Base-by-base conservation (phyloP, 2,888 invertebrate species). In the Dryomyza anilis region DNA sequence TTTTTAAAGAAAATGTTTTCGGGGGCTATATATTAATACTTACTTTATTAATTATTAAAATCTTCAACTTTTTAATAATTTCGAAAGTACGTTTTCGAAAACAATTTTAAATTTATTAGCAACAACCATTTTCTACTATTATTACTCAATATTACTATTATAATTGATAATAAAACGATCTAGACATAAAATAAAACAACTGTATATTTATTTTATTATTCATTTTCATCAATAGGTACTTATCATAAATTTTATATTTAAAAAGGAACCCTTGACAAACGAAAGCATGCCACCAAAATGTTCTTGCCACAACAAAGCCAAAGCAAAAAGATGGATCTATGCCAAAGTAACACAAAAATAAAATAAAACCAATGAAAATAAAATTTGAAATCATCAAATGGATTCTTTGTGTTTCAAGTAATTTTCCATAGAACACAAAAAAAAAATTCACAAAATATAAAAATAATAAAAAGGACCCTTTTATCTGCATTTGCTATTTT, bases 311-410 rank as follows among this genome's bases (percentile, higher is more conserved):
- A 33, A 33, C 33, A 33, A 6, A 33, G 12, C 12, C 33, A 33
- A 8, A 33, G 33, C 7, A 33, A 33, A 33, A n/a, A n/a, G n/a
- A n/a, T n/a, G n/a, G n/a, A n/a, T n/a, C n/a, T n/a, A n/a, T n/a
- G n/a, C n/a, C n/a, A n/a, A n/a, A n/a, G n/a, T 12, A 33, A 33
- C 12, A 33, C 6, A 8, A 33, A 65, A 57, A 61, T 39, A 46
- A 30, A 21, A 27, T 14, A 43, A 52, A 43, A n/a, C n/a, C 3
- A 45, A 43, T 43, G 16, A 63, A 30, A 19, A 30, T 23, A 52
- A 65, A 59, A 57, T 43, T 45, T 21, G n/a, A 59, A 59, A 59
- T 48, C 46, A 48, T 46, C 59, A 48, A 59, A 59, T 59, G 59
- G 46, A 59, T 46, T 45, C 46, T 48, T 48, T 46, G 46, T 46